Evolutionary conservation across 30 jellyfish, hydroid and myxozoan species (phyloP).

Genomic region (Calvadosia cruxmelitensis): DNA sequence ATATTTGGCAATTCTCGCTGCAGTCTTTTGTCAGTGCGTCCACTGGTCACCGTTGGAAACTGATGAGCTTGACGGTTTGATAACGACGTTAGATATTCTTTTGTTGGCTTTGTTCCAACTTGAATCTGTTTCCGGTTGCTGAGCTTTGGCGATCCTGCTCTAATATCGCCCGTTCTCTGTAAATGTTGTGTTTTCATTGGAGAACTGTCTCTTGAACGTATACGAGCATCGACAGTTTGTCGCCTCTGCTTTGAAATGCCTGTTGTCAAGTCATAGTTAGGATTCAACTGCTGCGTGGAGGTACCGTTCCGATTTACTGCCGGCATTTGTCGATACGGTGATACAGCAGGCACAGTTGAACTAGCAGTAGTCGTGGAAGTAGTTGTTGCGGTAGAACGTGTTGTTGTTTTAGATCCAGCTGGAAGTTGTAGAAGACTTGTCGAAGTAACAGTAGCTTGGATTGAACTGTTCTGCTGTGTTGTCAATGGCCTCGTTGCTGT

Average conservation of each 20-base stretch:
- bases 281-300: too few species aligned
- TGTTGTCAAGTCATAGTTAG: not conserved
- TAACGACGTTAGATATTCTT: too few species aligned
- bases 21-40: conserved; percentile 14
- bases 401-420: conserved; percentile 1
- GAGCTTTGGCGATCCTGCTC: too few species aligned
- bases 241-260: not conserved
- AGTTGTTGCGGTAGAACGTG: conserved; percentile 24
- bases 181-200: too few species aligned
- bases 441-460: not conserved
- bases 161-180: too few species aligned
- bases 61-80: too few species aligned
- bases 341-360: not conserved
- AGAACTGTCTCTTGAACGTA: too few species aligned
- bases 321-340: conserved; percentile 79
- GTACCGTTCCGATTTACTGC: too few species aligned
- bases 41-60: too few species aligned
- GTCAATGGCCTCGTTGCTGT: conserved; percentile 6
- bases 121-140: too few species aligned
- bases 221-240: not conserved
- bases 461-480: not conserved
- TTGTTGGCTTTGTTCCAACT: too few species aligned
- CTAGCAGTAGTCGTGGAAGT: conserved; percentile 1
- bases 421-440: not conserved
- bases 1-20: conserved; percentile 40